Evolutionary conservation across 2,113 vertebrate species (phyloP).

Genomic region (Motacilla tschutschensis): DNA sequence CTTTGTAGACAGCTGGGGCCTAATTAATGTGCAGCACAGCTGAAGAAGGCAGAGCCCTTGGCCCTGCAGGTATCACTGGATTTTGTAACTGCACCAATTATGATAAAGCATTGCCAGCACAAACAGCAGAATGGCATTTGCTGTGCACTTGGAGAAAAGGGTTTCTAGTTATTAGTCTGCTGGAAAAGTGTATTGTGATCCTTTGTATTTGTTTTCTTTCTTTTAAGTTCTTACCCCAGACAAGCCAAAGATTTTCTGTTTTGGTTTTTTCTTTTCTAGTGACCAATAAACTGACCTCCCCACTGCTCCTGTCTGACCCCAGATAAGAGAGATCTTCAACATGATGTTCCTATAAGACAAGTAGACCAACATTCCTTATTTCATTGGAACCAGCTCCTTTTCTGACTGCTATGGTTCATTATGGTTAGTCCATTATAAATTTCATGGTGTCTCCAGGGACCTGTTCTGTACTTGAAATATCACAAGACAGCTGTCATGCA

Average conservation of each 20-base stretch:
- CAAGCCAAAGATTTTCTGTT: background rate
- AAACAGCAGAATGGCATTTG: background rate
- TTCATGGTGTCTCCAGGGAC: slow-evolving; percentile 40
- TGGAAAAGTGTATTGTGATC: background rate
- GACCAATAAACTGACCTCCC: background rate
- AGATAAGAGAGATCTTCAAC: background rate
- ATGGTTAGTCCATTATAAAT: slow-evolving; percentile 54
- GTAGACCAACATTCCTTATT: background rate
- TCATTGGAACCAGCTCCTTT: slow-evolving; percentile 3
- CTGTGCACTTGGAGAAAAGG: background rate
- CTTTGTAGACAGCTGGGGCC: slow-evolving; percentile 5
- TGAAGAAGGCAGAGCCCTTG: background rate
- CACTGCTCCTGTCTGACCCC: background rate
- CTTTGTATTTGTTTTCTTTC: background rate
- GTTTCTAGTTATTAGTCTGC: background rate
- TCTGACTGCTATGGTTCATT: slow-evolving; percentile 35
- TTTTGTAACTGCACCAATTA: background rate
- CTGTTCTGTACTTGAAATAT: slow-evolving; percentile 58
- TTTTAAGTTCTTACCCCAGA: background rate
- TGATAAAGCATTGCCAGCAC: background rate
- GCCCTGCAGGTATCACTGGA: background rate
- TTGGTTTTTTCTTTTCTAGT: background rate
- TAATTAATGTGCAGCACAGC: background rate
- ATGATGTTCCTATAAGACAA: background rate
- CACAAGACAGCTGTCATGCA: slow-evolving; percentile 56